phyloP scores from a whole-genome alignment of 2,797 vertebrate genomes.

The Lacerta agilis region DNA sequence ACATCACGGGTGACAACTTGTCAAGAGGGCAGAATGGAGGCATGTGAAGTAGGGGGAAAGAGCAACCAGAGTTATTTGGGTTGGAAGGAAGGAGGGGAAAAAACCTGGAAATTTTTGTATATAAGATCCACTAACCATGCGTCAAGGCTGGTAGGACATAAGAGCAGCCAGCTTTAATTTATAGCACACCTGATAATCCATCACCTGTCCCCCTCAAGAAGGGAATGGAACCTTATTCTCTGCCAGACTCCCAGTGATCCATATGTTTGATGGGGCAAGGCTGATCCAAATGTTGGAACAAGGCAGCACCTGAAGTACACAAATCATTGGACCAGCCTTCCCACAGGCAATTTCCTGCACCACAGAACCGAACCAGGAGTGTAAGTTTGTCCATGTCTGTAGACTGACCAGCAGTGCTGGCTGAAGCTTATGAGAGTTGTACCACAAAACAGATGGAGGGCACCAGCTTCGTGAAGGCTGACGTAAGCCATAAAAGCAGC shows the following conservation, averaged over 20 bases:
- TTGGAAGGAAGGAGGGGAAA: constrained; percentile 11
- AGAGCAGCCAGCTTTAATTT: background rate
- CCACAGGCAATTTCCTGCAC: background rate
- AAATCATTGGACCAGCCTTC: background rate
- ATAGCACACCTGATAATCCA: background rate
- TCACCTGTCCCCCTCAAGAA: background rate
- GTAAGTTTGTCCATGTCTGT: background rate
- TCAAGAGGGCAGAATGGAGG: background rate
- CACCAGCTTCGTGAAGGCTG: background rate
- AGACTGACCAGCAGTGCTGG: background rate
- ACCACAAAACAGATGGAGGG: no score
- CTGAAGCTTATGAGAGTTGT: no score
- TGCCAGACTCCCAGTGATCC: background rate
- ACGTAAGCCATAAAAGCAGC: no score
- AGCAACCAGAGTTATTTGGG: background rate
- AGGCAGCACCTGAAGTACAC: background rate
- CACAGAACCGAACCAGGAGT: background rate
- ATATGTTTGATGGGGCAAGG: background rate
- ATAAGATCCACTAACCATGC: background rate
- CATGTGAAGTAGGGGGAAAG: background rate
- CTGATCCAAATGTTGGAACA: background rate
- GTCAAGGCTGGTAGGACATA: background rate
- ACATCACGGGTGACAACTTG: constrained; percentile 18
- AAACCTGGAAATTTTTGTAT: background rate
- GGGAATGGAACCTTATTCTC: background rate